Evolutionary conservation across 2,888 invertebrate species (phyloP).

Genomic region (Drosophila sordidapex): DNA sequence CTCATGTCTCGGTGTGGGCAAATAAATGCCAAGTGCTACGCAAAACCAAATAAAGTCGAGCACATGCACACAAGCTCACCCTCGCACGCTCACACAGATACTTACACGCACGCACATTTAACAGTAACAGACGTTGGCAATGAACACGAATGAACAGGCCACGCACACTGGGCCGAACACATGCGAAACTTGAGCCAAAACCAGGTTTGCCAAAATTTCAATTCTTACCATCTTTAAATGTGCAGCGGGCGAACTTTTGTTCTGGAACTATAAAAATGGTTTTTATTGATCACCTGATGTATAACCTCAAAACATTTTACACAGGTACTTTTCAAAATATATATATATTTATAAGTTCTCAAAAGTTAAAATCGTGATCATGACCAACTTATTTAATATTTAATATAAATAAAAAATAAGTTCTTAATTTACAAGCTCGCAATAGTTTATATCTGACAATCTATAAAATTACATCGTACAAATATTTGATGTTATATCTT

Average conservation of each 20-base stretch:
- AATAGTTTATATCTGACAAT: not conserved
- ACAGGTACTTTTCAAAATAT: not conserved
- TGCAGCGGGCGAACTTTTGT: not conserved
- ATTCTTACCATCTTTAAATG: too few species aligned
- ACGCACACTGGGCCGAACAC: slow-evolving; percentile 38
- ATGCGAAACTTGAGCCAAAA: not conserved
- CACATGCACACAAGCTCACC: slow-evolving; percentile 59
- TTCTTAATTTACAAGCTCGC: not conserved
- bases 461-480: not conserved
- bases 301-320: not conserved
- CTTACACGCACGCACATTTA: slow-evolving; percentile 72
- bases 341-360: rapidly evolving
- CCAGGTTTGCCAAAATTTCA: not conserved
- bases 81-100: slow-evolving; percentile 12
- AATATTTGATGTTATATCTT: not conserved
- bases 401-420: not conserved
- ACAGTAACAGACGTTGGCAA: slow-evolving; percentile 75
- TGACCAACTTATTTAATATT: not conserved
- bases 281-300: not conserved
- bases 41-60: slow-evolving; percentile 80
- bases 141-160: slow-evolving; percentile 50
- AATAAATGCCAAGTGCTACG: slow-evolving; percentile 81
- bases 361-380: not conserved
- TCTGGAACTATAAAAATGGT: not conserved
- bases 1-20: slow-evolving; percentile 75